Base-by-base conservation (phyloP, 2,888 invertebrate genomes). In the Elysia crispata region DNA sequence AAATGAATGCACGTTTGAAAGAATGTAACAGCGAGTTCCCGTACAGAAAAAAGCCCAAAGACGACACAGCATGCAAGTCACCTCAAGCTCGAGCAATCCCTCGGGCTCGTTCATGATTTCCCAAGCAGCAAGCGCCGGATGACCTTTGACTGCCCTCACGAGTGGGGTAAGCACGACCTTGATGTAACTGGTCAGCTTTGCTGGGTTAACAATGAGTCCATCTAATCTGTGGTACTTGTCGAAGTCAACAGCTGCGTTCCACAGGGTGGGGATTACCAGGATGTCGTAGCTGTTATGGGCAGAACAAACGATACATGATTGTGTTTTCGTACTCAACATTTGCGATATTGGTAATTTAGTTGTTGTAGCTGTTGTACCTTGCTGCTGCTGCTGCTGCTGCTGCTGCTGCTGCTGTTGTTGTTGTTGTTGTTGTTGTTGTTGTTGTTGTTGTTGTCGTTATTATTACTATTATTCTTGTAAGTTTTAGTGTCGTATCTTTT, bases 71-170 rank as follows among this genome's bases (percentile, higher is more conserved):
- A 25, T 28, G 67, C n/a, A n/a, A n/a, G n/a, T 70, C 25, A 81
- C 66, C 11, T 83, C 85, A 1, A 85, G 82, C 13, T 75, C 86
- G 11, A 88, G 73, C 67, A 85, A 81, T 18, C 89, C 89, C 62
- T 89, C 89, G n/a, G 87, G 86, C 78, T 89, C 89, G 76, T 89
- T 89, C 69, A 89, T 87, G 66, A 89, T 86, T 54, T 89, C 89
- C 88, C 88, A 89, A 13, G 86, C 88, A 11, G 88, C 89, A 1
- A 89, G 86, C 20, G 87, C 87, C 0, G 86, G 87, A 49, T 83
- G 79, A 67, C 82, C 82, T 77, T 87, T 88, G 69, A 89, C 83
- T 0, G 83, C 86, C 8, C 31, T 82, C 5, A 89, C 88, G 86
- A 87, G 85, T 15, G 89, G 89, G 25, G 85, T 84, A 41, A 89